Conservation (phyloP, 2,888 invertebrate species). For the Phymatocera aterrima region DNA sequence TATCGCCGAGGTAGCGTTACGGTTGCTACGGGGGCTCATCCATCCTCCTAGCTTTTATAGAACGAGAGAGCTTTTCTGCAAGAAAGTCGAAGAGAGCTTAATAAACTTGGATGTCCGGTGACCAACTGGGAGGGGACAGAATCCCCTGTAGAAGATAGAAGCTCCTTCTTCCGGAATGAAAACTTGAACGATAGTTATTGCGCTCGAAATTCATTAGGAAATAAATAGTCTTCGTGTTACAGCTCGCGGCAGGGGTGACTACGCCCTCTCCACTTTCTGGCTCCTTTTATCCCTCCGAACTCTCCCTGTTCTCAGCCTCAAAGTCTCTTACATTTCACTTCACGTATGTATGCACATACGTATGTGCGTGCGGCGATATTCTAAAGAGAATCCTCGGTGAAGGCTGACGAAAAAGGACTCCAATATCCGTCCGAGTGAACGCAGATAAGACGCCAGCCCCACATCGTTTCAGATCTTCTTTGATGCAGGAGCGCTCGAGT, state of each 20-base stretch:
- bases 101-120: slow-evolving; percentile 1
- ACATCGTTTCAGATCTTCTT: neutral
- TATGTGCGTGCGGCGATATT: neutral
- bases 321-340: neutral
- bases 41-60: neutral
- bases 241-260: neutral
- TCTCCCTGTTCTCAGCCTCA: neutral
- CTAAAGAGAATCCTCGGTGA: neutral
- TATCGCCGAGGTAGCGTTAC: too few relatives aligned
- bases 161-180: neutral
- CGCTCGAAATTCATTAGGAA: neutral
- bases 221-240: neutral
- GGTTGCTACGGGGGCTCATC: too few relatives aligned
- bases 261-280: too few relatives aligned
- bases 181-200: neutral
- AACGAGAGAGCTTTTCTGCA: neutral
- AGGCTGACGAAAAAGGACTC: neutral
- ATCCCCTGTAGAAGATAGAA: neutral
- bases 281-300: neutral
- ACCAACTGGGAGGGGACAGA: slow-evolving; percentile 1
- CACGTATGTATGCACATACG: neutral
- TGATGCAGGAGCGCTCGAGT: slow-evolving; percentile 6
- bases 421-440: slow-evolving; percentile 23
- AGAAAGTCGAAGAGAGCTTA: neutral
- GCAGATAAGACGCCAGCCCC: slow-evolving; percentile 10